Evolutionary conservation across 1,140 invertebrate species (phyloP).

Genomic region (Zaprionus gabonicus): DNA sequence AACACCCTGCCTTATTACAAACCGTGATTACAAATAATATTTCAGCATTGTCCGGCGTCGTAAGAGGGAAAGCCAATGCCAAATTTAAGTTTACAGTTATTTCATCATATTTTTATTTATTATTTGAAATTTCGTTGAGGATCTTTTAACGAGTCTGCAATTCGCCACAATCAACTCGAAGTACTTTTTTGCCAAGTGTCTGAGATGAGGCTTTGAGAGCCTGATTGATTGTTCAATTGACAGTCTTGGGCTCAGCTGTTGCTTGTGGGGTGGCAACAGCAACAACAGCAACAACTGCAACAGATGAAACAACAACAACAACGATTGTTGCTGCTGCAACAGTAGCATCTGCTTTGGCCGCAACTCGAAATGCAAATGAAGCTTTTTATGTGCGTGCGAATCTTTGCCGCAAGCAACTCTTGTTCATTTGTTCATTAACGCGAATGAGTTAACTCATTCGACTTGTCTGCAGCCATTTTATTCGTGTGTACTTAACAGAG

Average conservation of each 20-base stretch:
- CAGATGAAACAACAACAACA: conserved; percentile 5
- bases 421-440: conserved; percentile 67
- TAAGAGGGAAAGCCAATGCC: neutral
- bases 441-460: conserved; percentile 64
- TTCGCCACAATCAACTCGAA: neutral
- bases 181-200: neutral
- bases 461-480: conserved; percentile 49
- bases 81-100: neutral
- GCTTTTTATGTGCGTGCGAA: conserved; percentile 71
- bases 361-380: conserved; percentile 49
- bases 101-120: neutral
- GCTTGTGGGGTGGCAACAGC: neutral
- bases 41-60: neutral
- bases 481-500: conserved; percentile 30
- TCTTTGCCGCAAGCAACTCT: conserved; percentile 24
- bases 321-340: neutral
- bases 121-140: neutral
- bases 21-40: neutral
- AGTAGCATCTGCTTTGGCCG: neutral
- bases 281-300: neutral
- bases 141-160: neutral
- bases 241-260: conserved; percentile 5
- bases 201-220: neutral
- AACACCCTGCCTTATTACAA: neutral
- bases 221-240: conserved; percentile 14